Base-by-base conservation (phyloP, 2,888 invertebrate genomes). In the Biston stratarius region DNA sequence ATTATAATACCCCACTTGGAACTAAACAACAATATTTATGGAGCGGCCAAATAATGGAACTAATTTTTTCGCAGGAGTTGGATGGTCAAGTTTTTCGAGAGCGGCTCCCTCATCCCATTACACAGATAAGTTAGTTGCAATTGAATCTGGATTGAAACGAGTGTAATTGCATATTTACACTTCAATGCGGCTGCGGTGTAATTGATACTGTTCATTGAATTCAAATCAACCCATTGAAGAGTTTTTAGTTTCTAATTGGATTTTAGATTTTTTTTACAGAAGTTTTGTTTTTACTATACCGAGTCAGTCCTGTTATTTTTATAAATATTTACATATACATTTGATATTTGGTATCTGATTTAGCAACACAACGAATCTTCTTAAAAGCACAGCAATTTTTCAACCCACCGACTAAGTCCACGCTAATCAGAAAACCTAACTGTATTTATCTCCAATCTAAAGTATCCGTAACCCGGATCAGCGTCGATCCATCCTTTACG, bases 401-500 rank as follows among this genome's bases (percentile, higher is more conserved):
- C 44, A 64, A 73, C 73, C 69, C 77, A 79, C 49, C 36, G 55
- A 24, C 51, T 34, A 33, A 45, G 33, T 42, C 53, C 12, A 57
- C 49, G 56, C 61, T 66, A 66, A 66, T 66, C 56, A 56, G 38
- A 74, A 69, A 71, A 73, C 71, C 73, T 73, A 62, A 67, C 64
- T 66, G 69, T 77, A 80, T 83, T 78, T 80, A 81, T 80, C 76
- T 73, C 63, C 64, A 70, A 75, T 75, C 78, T 64, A 76, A 79
- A 80, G 77, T 74, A 76, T 38, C 65, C 51, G 36, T 55, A 72
- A 68, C 74, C 71, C 63, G 78, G 77, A 76, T 75, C 75, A 76
- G 70, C 62, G 69, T 71, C 75, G 74, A 69, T 79, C 84, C 84
- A 90, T 90, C 88, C 82, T 81, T 86, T 79, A 83, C 74, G 73